Evolutionary conservation across 2,797 vertebrate genomes (phyloP), one percentile per base, ranked within the genome.

Genomic region (Fundulus diaphanus): DNA sequence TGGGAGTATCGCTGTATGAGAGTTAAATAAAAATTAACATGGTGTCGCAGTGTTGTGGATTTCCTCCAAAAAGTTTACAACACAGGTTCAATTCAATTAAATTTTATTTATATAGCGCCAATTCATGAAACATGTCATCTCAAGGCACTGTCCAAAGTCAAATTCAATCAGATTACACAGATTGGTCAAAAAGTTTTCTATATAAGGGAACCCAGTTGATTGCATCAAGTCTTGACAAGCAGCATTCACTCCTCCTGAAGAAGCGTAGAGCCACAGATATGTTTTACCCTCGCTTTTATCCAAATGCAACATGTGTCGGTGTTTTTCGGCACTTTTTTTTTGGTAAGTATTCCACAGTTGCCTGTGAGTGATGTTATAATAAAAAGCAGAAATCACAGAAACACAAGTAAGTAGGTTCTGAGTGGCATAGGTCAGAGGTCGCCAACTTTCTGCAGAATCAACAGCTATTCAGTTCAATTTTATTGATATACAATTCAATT

Each of bases 281-380:
- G 61, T 65, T 40, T 65, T 65, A n/a, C 22, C 20, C n/a, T n/a
- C 13, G 61, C 37, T 65, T 65, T n/a, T n/a, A n/a, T 65, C 33
- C 35, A 13, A n/a, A 40, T 3, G 7, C 16, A 63, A 37, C 22
- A 31, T 59, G 31, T 31, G 15, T 1, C 49, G 5, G 22, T 22
- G 49, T 9, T 54, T 54, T 22, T 54, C 9, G 9, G 8, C 2
- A 7, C 52, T 54, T n/a, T n/a, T n/a, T n/a, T n/a, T n/a, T n/a
- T n/a, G 27, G 11, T 22, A n/a, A n/a, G 27, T 22, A 51, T 51
- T 51, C 24, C 24, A 11, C 52, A 54, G 52, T 54, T 2, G 20
- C 18, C 49, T 22, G 49, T 51, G 7, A 7, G 52, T 54, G 52
- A 9, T 2, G 3, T 56, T 24, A n/a, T 52, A 52, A 24, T 24